Base-by-base conservation (phyloP, 2,888 invertebrate genomes). In the Tanypteryx hageni region DNA sequence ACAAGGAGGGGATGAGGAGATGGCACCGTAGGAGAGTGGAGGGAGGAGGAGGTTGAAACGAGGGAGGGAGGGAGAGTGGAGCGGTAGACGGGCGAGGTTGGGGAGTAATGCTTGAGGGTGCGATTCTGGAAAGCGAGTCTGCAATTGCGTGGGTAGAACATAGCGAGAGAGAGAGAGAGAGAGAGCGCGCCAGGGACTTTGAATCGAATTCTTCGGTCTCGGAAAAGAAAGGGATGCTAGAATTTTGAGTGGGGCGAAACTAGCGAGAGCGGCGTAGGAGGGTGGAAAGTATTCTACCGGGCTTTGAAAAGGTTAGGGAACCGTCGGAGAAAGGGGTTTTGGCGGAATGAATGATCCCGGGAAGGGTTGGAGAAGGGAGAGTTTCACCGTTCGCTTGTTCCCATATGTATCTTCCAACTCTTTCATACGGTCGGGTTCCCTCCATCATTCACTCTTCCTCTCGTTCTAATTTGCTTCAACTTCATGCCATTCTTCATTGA, bases 331-430 rank as follows among this genome's bases (percentile, higher is more conserved):
- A 64, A 64, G 64, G 68, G 44, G 44, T 44, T 44, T 68, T 68
- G n/a, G n/a, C 68, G n/a, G 68, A 64, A 64, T 64, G 64, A 68
- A 68, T 68, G 68, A 68, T 68, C 68, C 22, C n/a, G 68, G 11
- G 27, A 76, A 7, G 8, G 27, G 27, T 27, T 76, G 11, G 27
- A 44, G 44, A 44, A 44, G 44, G 44, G 44, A 44, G 44, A 44
- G 5, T 44, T 44, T 44, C 44, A 44, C 44, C 44, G 44, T 44
- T 44, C 44, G 44, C 44, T 76, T 76, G 76, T 76, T 76, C 76
- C 27, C 27, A 22, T 76, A 76, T 76, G 76, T 76, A 76, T 76
- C 76, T 68, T 68, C n/a, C 68, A n/a, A 18, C 68, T 68, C 22
- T 64, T 68, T 68, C 22, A 44, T 44, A 44, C 44, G 44, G 44